A percentile compares a stretch with the other conserved stretches of the same genome.
phyloP scores from a whole-genome alignment of 2,797 vertebrate genomes.

The Setipinna tenuifilis region DNA sequence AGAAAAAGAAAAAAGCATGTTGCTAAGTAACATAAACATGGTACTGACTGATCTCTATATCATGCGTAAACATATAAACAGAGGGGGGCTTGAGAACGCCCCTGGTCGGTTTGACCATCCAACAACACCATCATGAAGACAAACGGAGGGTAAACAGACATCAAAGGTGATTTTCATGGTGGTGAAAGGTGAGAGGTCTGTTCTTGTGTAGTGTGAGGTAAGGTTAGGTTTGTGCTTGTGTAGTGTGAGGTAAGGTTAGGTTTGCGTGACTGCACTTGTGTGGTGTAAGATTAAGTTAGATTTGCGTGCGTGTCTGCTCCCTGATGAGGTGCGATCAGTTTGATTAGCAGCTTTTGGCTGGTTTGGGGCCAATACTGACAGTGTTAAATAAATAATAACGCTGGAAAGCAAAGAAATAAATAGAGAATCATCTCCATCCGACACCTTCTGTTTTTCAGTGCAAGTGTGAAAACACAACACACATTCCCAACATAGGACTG shows the following conservation, averaged over 20 bases:
- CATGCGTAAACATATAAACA: too few relatives aligned
- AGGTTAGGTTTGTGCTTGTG: background rate
- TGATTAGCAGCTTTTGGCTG: background rate
- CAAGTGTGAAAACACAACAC: conserved; percentile 14
- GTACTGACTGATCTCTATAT: too few relatives aligned
- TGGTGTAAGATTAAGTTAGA: too few relatives aligned
- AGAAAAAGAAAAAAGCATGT: too few relatives aligned
- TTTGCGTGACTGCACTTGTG: too few relatives aligned
- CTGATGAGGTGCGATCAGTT: background rate
- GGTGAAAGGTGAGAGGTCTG: background rate
- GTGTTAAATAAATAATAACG: background rate
- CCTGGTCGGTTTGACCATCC: too few relatives aligned
- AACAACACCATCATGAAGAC: too few relatives aligned
- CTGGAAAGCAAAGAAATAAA: background rate
- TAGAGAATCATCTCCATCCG: background rate
- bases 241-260: background rate
- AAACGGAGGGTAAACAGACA: background rate
- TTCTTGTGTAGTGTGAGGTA: background rate
- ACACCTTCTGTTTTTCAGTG: conserved; percentile 5
- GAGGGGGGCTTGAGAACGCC: too few relatives aligned
- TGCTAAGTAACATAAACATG: too few relatives aligned
- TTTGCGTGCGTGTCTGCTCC: too few relatives aligned
- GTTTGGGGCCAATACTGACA: background rate
- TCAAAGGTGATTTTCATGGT: too few relatives aligned
- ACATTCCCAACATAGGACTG: too few relatives aligned